Conservation (phyloP, 2,113 vertebrate species). For the Syrmaticus mikado region DNA sequence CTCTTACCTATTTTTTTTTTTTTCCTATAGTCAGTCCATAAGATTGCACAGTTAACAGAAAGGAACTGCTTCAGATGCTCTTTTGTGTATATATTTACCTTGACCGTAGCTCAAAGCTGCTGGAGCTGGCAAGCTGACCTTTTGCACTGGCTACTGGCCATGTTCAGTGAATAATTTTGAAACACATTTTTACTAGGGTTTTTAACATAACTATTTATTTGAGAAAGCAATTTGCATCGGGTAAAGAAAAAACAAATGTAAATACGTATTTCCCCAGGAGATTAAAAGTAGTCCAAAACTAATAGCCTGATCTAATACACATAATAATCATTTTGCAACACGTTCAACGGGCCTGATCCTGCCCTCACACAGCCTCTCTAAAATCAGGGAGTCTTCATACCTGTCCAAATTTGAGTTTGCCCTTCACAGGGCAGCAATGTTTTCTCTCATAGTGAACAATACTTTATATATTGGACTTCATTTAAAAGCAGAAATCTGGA, state of each 20-base stretch:
- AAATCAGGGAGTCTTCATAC: background rate
- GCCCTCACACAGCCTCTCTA: rapidly evolving
- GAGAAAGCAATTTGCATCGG: constrained; percentile 11
- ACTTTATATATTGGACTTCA: constrained; percentile 16
- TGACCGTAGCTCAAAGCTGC: background rate
- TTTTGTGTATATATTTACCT: constrained; percentile 23
- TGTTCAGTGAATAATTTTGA: background rate
- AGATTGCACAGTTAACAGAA: background rate
- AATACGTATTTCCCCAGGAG: constrained; percentile 41
- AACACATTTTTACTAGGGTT: constrained; percentile 29
- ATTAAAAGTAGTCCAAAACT: constrained; percentile 58
- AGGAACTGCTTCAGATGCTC: background rate
- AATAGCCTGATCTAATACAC: constrained; percentile 56
- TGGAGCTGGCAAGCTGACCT: constrained; percentile 41
- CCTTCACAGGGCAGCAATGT: background rate
- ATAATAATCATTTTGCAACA: background rate
- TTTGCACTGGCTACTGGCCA: constrained; percentile 36
- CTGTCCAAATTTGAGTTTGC: background rate
- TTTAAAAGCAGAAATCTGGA: background rate
- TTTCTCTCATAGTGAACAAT: constrained; percentile 43
- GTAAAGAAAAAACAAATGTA: background rate
- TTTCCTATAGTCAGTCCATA: background rate
- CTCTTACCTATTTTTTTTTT: background rate
- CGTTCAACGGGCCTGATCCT: background rate
- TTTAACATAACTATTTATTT: constrained; percentile 58